These are phyloP conservation scores for Oxyruncus cristatus DNA, from an alignment of 2,113 vertebrate genomes.

Conservation along the genomic window DNA sequence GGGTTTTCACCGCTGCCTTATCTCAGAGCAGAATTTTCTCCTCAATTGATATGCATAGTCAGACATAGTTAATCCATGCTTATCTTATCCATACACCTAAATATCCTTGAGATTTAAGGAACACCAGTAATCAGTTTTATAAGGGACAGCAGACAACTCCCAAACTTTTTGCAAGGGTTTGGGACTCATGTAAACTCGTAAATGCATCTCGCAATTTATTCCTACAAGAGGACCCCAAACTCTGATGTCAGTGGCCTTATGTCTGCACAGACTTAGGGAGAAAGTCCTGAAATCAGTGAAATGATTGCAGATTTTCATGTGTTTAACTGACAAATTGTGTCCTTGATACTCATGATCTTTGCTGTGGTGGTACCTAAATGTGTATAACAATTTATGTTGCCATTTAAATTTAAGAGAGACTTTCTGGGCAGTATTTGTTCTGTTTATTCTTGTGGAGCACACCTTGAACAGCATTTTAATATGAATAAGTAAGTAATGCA, in stretches of 20 bases:
- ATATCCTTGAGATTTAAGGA: conserved; percentile 44
- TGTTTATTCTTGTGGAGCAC: conserved; percentile 6
- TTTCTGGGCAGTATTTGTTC: conserved; percentile 13
- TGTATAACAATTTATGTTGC: conserved; percentile 14
- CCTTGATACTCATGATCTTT: neutral
- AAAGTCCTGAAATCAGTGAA: neutral
- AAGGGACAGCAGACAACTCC: neutral
- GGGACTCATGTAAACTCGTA: neutral
- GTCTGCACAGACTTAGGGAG: neutral
- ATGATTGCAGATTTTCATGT: neutral
- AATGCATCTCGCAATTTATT: neutral
- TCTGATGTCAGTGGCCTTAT: neutral
- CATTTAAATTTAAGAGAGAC: conserved; percentile 34
- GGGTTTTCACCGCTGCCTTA: conserved; percentile 26
- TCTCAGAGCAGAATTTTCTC: conserved; percentile 29
- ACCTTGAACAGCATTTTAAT: conserved; percentile 21
- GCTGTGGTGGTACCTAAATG: neutral
- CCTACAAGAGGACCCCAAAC: neutral
- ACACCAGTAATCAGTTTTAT: conserved; percentile 13
- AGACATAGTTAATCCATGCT: conserved; percentile 64
- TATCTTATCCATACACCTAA: conserved; percentile 55
- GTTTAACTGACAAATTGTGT: neutral
- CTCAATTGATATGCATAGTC: conserved; percentile 66
- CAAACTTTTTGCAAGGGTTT: neutral
- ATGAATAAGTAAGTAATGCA: neutral